A percentile compares a stretch with the other conserved stretches of the same genome.
Evolutionary conservation across 2,888 invertebrate genomes (phyloP).

Genomic region (Tetrapedia diversipes): DNA sequence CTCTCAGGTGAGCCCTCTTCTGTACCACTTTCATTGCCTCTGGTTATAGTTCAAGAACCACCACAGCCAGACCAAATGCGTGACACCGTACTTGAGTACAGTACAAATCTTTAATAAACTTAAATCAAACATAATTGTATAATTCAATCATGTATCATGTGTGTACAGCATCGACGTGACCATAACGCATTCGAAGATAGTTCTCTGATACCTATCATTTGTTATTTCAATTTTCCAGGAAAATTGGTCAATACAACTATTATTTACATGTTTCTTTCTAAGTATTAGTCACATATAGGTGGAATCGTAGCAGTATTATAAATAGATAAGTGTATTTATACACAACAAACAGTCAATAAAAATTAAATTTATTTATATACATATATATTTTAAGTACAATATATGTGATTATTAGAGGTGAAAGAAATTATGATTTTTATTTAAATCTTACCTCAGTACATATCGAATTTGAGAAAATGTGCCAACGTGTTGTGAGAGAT

Average conservation of each 20-base stretch:
- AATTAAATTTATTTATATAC: conserved; percentile 42
- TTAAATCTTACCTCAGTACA: conserved; percentile 9
- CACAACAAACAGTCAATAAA: conserved; percentile 45
- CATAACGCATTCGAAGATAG: conserved; percentile 40
- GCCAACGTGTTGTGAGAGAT: conserved; percentile 52
- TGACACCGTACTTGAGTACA: conserved; percentile 78
- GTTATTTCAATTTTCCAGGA: conserved; percentile 2
- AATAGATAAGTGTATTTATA: conserved; percentile 41
- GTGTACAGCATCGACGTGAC: conserved; percentile 17
- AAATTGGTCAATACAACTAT: conserved; percentile 36
- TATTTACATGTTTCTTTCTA: conserved; percentile 34
- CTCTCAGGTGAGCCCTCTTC: conserved; percentile 81
- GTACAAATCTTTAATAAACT: conserved; percentile 73
- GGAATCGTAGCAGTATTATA: conserved; percentile 35
- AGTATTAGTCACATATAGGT: conserved; percentile 7
- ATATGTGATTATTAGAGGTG: conserved; percentile 14
- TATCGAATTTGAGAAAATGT: conserved; percentile 35
- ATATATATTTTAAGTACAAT: conserved; percentile 28
- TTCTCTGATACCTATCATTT: conserved; percentile 15
- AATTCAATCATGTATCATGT: conserved; percentile 30
- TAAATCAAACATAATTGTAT: conserved; percentile 11
- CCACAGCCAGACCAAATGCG: conserved; percentile 80
- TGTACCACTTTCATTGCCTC: conserved; percentile 81
- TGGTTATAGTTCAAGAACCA: conserved; percentile 82
- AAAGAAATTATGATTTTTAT: conserved; percentile 15